Base-by-base conservation (phyloP, 2,888 invertebrate species). In the Mimumesa dahlbomi region DNA sequence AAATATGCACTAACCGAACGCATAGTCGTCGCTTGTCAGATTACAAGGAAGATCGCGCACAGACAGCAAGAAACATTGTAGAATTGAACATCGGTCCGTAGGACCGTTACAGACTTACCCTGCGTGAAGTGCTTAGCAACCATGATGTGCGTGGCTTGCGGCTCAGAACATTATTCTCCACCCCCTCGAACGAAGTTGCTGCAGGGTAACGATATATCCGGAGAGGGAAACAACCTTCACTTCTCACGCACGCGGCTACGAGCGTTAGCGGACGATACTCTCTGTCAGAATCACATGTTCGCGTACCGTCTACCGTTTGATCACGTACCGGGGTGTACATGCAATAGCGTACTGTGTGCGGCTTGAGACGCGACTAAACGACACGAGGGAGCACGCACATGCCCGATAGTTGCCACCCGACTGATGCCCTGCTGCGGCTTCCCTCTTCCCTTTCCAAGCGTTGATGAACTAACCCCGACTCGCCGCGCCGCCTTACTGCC, bases 81-180 rank as follows among this genome's bases (percentile, higher is more conserved):
- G 43, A 48, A 49, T 11, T 14, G 19, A 49, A 46, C 43, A 34
- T 42, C 22, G 1, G 16, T 16, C 13, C 13, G n/a, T 34, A 66
- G 59, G 70, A 67, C 56, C 54, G 58, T 58, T 68, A 56, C 58
- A 68, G 80, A 85, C 89, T 89, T 81, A 89, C 89, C 89, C 89
- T 88, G 88, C 64, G 85, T 82, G 75, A 88, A 87, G 81, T 88
- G 86, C 84, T 88, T 88, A 79, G 87, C 87, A 84, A 88, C 86
- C 88, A 89, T 88, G 79, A 81, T 77, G 82, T 78, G 84, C 80
- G 83, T 83, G 81, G 75, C 73, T 69, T 75, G 76, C 64, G 65
- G 73, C 72, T 86, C 79, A 82, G 78, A 79, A 81, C 82, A 81
- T 83, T 80, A 81, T 79, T 72, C 74, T 69, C 64, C 76, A 67